Evolutionary conservation across 2,113 vertebrate species (phyloP).

Genomic region (Phasianus colchicus): DNA sequence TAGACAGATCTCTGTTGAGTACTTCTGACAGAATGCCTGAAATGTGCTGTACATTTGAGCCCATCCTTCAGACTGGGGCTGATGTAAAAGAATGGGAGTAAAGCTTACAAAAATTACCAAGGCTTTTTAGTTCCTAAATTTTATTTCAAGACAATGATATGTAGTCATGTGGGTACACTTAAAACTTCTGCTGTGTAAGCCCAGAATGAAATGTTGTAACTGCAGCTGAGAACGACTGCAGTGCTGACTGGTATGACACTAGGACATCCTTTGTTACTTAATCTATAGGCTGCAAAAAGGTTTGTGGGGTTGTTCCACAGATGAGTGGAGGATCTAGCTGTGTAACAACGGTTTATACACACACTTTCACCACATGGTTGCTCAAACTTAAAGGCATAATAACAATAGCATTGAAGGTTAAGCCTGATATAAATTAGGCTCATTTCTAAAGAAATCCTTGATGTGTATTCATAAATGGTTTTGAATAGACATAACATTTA

Average conservation of each 20-base stretch:
- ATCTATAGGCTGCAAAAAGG: not conserved
- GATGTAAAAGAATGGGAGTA: not conserved
- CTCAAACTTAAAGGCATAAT: not conserved
- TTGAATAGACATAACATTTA: not conserved
- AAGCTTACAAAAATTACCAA: not conserved
- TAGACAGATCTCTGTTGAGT: not conserved
- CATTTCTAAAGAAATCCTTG: conserved; percentile 13
- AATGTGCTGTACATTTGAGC: not conserved
- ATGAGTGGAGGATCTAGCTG: not conserved
- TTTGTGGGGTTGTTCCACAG: not conserved
- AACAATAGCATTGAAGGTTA: conserved; percentile 17
- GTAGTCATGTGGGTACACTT: not conserved
- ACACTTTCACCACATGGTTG: not conserved
- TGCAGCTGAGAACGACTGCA: not conserved
- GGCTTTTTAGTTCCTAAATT: not conserved
- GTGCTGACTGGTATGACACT: not conserved
- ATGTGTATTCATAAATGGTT: not conserved
- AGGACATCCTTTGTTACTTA: not conserved
- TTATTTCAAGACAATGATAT: not conserved
- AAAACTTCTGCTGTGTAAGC: not conserved
- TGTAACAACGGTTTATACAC: not conserved
- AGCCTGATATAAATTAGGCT: conserved; percentile 4
- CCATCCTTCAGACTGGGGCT: not conserved
- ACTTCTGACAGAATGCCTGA: not conserved
- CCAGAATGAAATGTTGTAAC: not conserved